Conservation (phyloP, 2,888 invertebrate genomes). For the Eudasyphora cyanicolor region DNA sequence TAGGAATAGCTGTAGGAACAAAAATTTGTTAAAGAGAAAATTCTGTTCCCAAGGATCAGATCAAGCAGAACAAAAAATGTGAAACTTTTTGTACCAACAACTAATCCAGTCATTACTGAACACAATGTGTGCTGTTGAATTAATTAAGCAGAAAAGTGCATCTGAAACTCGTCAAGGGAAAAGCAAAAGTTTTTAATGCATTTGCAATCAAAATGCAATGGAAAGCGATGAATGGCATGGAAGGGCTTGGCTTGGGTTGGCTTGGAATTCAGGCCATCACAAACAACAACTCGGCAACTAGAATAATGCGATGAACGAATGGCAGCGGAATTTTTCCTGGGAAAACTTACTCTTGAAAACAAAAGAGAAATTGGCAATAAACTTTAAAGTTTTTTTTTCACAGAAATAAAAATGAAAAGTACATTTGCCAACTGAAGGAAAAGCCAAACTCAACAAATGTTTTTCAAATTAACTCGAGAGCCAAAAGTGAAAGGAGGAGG, state of each 20-base stretch:
- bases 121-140: conserved; percentile 40
- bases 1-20: neutral
- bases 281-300: too few species aligned
- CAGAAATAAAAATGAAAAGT: neutral
- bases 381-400: conserved; percentile 23
- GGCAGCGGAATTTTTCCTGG: too few species aligned
- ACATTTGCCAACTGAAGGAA: neutral
- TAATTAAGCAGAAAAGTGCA: conserved; percentile 60
- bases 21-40: neutral
- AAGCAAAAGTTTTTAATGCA: conserved; percentile 29
- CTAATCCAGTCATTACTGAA: neutral
- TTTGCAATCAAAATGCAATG: conserved; percentile 1
- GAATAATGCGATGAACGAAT: too few species aligned
- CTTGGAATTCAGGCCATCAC: neutral
- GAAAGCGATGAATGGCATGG: neutral
- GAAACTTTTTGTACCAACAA: neutral
- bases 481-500: neutral
- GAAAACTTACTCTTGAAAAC: conserved; percentile 8
- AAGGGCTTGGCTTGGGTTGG: neutral
- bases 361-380: conserved; percentile 9
- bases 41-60: neutral
- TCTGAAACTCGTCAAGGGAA: conserved; percentile 2
- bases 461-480: conserved; percentile 30
- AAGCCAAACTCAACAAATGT: conserved; percentile 6
- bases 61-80: neutral